Conservation (phyloP, 2,113 vertebrate genomes). For the Bubalus kerabau region DNA sequence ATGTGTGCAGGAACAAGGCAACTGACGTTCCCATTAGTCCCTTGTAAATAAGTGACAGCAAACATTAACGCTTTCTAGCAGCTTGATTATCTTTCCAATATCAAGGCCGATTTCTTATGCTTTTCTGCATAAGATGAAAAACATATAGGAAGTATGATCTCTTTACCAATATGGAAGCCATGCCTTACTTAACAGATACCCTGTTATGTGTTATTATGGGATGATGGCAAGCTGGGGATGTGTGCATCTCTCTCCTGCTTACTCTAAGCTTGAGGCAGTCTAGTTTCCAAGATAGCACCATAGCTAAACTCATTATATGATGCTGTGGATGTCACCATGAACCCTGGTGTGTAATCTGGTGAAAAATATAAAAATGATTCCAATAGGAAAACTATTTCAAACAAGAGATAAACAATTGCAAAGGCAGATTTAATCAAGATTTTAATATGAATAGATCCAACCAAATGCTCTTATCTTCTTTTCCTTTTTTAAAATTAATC, state of each 20-base stretch:
- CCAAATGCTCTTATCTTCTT: neutral
- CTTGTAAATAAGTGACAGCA: neutral
- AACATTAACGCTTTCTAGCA: neutral
- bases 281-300: neutral
- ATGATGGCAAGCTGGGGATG: rapidly evolving
- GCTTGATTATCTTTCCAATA: neutral
- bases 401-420: neutral
- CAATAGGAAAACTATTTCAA: neutral
- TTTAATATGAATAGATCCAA: neutral
- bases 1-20: neutral
- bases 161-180: neutral
- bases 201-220: neutral
- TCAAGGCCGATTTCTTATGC: neutral
- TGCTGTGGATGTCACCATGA: neutral
- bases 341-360: neutral
- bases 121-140: neutral
- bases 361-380: neutral
- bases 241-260: neutral
- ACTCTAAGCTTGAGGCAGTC: neutral
- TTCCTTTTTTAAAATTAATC: neutral
- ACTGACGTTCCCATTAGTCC: neutral
- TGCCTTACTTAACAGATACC: neutral
- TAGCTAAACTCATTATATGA: neutral
- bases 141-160: neutral
- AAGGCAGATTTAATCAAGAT: neutral